Base-by-base conservation (phyloP, 2,888 invertebrate genomes). In the Buathra laborator region DNA sequence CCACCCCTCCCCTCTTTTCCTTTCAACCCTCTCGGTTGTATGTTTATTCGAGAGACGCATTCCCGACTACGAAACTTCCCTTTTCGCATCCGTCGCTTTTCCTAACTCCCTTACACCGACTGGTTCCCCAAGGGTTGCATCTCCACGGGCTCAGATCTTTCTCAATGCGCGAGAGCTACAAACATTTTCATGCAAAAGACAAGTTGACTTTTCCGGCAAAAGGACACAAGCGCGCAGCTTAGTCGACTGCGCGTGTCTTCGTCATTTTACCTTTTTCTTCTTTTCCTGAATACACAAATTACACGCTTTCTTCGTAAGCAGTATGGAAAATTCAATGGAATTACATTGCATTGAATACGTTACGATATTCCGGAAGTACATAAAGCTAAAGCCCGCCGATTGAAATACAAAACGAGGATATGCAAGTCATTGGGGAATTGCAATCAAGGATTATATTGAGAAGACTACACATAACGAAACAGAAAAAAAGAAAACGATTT, bases 51-150 rank as follows among this genome's bases (percentile, higher is more conserved):
- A 64, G 77, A 74, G 59, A 81, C 81, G 86, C 81, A 77, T 72
- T 85, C 68, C 76, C 70, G 79, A 74, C 79, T 81, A 81, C 51
- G 81, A 78, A 86, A 86, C 85, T 88, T 86, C 32, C 78, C 84
- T 83, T 37, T 37, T 75, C 48, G 59, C 62, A 29, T 53, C 51
- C 46, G 71, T 53, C 53, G 24, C 76, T 9, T 44, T 68, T 43
- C 48, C 56, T 72, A 43, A 51, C 59, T 32, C 56, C 59, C 51
- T 46, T 51, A 59, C 70, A 56, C 32, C 66, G 37, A 43, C 16
- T 14, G 24, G 29, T 29, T 32, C 29, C 71, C 64, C 70, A 12
- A n/a, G 64, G 51, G 78, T 48, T 43, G 56, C 51, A 51, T 19
- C 44, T 19, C 29, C 44, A 14, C 68, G 14, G 68, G n/a, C 59